Base-by-base conservation (phyloP, 2,888 invertebrate genomes). In the Pomacea canaliculata region DNA sequence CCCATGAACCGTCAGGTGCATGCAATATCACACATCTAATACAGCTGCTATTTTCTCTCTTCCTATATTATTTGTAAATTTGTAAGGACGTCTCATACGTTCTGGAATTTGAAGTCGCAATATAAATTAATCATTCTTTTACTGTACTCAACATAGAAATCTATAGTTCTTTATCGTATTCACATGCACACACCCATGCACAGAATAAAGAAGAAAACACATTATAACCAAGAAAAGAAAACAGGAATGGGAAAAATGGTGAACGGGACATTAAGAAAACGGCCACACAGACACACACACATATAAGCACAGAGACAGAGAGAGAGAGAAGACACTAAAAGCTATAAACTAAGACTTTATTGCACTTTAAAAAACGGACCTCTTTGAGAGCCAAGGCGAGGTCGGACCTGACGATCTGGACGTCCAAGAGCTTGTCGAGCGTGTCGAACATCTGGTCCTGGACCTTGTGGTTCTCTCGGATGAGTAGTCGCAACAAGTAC, bases 321-420 rank as follows among this genome's bases (percentile, higher is more conserved):
- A 63, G n/a, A 63, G 10, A 23, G n/a, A 7, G n/a, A 18, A 5
- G 16, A n/a, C 60, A 60, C 60, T 2, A 19, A 60, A 60, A 19
- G 23, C 23, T 23, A 23, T 0, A 23, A 23, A 23, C 2, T n/a
- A 60, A 19, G n/a, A 19, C 12, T 56, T 56, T 8, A 16, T 56
- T 56, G 51, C 16, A 8, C 37, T 37, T 7, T 7, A 16, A 56
- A 16, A 16, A 16, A 13, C 4, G 10, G 51, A 89, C 89, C 89
- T 90, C 90, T 82, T 86, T 87, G 13, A 90, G 82, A 3, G 89
- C 88, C 8, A 86, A 74, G 8, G 90, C 89, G 13, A 90, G 83
- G 68, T 90, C 86, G 1, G 89, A 85, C 51, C 88, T 87, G n/a
- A 89, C 90, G 37, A 88, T 87, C 77, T 85, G 84, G 13, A 90